Conservation (phyloP, 2,888 invertebrate genomes). For the Nomada hirtipes region DNA sequence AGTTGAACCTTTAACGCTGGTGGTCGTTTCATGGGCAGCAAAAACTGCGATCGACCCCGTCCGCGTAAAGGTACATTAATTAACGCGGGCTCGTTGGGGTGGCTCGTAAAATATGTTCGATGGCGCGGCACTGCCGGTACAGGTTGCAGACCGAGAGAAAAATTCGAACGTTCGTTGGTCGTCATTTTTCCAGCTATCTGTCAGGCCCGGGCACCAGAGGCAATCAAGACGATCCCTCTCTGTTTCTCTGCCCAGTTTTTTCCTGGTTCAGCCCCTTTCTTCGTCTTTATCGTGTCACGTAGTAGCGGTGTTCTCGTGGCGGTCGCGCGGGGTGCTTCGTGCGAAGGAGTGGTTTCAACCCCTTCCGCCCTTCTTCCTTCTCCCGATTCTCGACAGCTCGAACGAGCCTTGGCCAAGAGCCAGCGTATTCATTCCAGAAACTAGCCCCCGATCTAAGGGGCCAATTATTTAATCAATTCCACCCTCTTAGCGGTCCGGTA, state of each 20-base stretch:
- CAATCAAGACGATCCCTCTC: background rate
- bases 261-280: background rate
- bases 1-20: slow-evolving; percentile 38
- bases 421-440: slow-evolving; percentile 84
- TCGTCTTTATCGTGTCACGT: slow-evolving; percentile 43
- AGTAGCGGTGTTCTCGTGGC: slow-evolving; percentile 59
- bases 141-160: slow-evolving; percentile 14
- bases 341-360: slow-evolving; percentile 70
- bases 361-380: slow-evolving; percentile 48
- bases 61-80: slow-evolving; percentile 53
- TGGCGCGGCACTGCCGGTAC: slow-evolving; percentile 38
- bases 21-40: slow-evolving; percentile 29
- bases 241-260: background rate
- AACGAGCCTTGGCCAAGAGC: slow-evolving; percentile 76
- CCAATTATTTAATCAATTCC: slow-evolving; percentile 85
- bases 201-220: background rate
- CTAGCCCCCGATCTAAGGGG: slow-evolving; percentile 83
- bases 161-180: slow-evolving; percentile 27
- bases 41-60: slow-evolving; percentile 38
- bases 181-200: background rate
- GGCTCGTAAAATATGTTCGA: slow-evolving; percentile 39
- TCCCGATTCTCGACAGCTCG: slow-evolving; percentile 57
- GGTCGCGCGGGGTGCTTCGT: slow-evolving; percentile 74
- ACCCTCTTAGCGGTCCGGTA: slow-evolving; percentile 81
- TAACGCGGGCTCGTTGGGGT: slow-evolving; percentile 30